Conservation (phyloP, 1,140 invertebrate genomes). For the Coelopa frigida region DNA sequence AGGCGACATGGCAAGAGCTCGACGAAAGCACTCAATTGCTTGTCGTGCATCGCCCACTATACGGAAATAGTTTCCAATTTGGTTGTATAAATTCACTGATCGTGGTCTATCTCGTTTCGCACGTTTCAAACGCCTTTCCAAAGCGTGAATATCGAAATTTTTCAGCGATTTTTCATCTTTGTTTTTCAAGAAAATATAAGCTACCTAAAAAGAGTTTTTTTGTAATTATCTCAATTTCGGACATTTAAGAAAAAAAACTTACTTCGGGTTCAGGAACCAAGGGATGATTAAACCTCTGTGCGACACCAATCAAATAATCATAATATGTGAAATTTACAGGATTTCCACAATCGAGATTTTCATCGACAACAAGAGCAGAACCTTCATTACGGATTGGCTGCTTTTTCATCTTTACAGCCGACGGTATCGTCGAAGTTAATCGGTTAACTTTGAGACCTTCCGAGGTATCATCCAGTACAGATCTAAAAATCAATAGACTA, state of each 20-base stretch:
- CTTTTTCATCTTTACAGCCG: not conserved
- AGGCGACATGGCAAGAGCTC: constrained; percentile 74
- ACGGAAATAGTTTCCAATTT: constrained; percentile 83
- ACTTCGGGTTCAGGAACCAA: constrained; percentile 59
- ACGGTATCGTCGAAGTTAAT: not conserved
- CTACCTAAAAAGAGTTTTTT: constrained; percentile 13
- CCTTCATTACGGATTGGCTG: constrained; percentile 16
- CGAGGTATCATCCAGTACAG: not conserved
- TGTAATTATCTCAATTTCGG: not conserved
- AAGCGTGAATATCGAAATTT: constrained; percentile 68
- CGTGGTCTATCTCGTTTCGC: constrained; percentile 80
- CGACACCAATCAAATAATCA: constrained; percentile 76
- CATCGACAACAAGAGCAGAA: constrained; percentile 19
- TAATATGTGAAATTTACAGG: constrained; percentile 82
- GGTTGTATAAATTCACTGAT: constrained; percentile 77
- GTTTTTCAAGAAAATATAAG: constrained; percentile 35
- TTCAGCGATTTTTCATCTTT: constrained; percentile 54
- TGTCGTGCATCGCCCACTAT: constrained; percentile 76
- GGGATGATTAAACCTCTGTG: constrained; percentile 62
- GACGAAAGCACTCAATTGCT: constrained; percentile 80
- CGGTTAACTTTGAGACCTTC: not conserved
- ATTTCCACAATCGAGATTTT: constrained; percentile 76
- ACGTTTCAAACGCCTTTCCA: constrained; percentile 71
- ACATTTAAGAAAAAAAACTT: not conserved
- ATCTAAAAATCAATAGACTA: too few species aligned